Percentiles rank a stretch among this genome's conserved stretches.
Conservation (phyloP, 2,113 vertebrate species). For the Sander vitreus region DNA sequence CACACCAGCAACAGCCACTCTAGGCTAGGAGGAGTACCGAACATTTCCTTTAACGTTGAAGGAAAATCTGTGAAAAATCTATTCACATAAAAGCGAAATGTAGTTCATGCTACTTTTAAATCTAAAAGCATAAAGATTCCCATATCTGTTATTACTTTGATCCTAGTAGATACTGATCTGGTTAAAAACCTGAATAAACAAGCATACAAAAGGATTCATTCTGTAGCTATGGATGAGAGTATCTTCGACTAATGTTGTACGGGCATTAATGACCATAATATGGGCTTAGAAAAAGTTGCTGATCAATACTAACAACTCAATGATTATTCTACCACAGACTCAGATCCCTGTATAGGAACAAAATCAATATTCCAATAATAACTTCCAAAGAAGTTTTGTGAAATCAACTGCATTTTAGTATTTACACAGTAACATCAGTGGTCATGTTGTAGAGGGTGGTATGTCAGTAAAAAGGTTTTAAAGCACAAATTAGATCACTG, state of each 20-base stretch:
- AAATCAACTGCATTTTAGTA: conserved; percentile 18
- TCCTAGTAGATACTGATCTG: not conserved
- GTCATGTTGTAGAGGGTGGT: not conserved
- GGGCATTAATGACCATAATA: conserved; percentile 15
- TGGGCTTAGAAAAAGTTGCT: conserved; percentile 12
- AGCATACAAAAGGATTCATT: not conserved
- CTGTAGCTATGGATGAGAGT: not conserved
- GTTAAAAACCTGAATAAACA: not conserved
- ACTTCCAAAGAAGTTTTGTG: not conserved
- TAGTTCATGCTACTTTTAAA: not conserved
- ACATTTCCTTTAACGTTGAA: conserved; percentile 23
- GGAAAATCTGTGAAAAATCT: not conserved
- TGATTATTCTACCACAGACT: conserved; percentile 30
- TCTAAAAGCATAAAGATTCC: not conserved
- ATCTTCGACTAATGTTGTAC: conserved; percentile 10
- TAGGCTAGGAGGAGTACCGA: conserved; percentile 11
- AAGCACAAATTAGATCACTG: not conserved
- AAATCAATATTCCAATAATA: conserved; percentile 37
- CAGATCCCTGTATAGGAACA: conserved; percentile 10
- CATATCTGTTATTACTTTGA: not conserved
- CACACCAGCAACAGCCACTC: conserved; percentile 43
- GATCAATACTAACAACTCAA: conserved; percentile 51
- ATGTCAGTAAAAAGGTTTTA: not conserved
- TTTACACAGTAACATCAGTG: not conserved
- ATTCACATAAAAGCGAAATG: not conserved